These are phyloP conservation scores for Xenops minutus DNA, from an alignment of 2,797 vertebrate genomes.

Conservation along the genomic window DNA sequence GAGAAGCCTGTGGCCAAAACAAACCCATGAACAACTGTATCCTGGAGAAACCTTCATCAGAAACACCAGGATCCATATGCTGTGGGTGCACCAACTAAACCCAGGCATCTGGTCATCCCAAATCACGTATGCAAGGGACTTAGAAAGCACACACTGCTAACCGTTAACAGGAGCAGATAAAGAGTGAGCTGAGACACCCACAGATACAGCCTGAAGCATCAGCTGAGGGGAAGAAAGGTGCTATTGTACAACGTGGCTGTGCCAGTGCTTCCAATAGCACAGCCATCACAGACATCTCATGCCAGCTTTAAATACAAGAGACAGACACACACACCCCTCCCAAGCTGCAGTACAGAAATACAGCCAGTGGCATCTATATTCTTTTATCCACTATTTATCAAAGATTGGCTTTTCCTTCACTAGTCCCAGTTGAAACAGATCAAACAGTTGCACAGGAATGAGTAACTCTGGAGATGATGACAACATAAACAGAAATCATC, in stretches of 20 bases:
- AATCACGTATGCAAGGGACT: neutral
- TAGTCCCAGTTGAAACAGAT: neutral
- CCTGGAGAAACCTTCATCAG: neutral
- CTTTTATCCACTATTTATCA: neutral
- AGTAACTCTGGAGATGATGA: neutral
- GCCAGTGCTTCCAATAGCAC: neutral
- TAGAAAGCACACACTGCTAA: neutral
- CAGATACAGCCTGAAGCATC: neutral
- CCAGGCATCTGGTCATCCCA: neutral
- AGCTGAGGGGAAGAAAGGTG: neutral
- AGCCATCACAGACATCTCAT: neutral
- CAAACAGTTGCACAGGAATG: neutral
- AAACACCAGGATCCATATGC: neutral
- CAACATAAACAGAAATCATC: neutral
- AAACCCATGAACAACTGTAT: neutral
- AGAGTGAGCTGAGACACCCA: neutral
- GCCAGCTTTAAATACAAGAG: neutral
- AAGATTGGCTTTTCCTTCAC: neutral
- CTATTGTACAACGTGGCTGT: neutral
- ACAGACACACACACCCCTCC: rapidly evolving
- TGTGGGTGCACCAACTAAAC: neutral
- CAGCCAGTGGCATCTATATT: neutral
- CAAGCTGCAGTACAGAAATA: neutral
- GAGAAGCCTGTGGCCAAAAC: neutral
- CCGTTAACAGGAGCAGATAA: neutral